Base-by-base conservation (phyloP, 2,888 invertebrate genomes). In the Leptogaster cylindrica region DNA sequence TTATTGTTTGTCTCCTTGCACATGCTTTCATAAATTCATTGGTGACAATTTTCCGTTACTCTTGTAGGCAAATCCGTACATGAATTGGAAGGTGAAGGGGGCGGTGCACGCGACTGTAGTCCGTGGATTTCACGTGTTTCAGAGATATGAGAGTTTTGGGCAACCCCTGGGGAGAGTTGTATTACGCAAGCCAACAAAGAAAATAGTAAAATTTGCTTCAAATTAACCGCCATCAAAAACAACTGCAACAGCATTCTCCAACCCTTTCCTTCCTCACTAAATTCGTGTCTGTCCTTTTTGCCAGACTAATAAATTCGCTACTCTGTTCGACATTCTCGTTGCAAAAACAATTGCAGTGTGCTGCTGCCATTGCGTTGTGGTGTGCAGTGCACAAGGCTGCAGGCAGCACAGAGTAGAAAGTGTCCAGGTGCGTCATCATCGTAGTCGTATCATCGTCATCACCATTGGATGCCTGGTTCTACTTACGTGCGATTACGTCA, bases 101-200 rank as follows among this genome's bases (percentile, higher is more conserved):
- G 84, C 85, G 48, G 87, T 90, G 12, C 80, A 84, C 74, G 83
- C 86, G 68, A 90, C 90, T 0, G 84, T 87, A 70, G 82, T 90
- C 1, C 83, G 89, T 5, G 90, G 90, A 0, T 78, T 84, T 52
- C 82, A 86, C 36, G 84, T 89, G 68, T 90, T 83, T 75, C 77
- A 78, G 70, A 75, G 80, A 33, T 77, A 76, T 69, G 78, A 81
- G 68, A 75, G 75, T 2, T 81, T 80, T 66, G 79, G 79, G 2
- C 79, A 80, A 64, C 80, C 81, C 6, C 71, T 81, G 28, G 81
- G 81, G 20, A 79, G 77, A 72, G 75, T 81, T 6, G 71, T 81
- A 23, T 68, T 80, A 1, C 75, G 77, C 25, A 79, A 77, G 71
- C 76, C 73, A 67, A 72, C 70, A 27, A 78, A 75, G 31, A 79